Conservation (phyloP, 2,797 vertebrate species). For the Uromys caudimaculatus region DNA sequence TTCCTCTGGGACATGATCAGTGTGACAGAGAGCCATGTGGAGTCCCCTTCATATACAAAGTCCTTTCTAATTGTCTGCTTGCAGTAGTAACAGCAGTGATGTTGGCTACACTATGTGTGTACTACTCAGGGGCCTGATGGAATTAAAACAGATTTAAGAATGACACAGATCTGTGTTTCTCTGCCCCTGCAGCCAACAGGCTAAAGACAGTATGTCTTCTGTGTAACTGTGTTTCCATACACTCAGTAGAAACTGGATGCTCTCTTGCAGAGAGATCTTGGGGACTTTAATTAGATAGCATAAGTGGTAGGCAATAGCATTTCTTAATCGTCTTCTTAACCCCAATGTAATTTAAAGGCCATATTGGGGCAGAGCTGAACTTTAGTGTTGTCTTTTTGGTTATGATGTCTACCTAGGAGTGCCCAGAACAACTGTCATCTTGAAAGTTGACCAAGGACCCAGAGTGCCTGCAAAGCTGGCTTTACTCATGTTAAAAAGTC, state of each 20-base stretch:
- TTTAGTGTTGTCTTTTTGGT: not conserved
- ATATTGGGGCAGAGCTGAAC: not conserved
- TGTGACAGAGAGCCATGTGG: not conserved
- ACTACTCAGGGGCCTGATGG: no score
- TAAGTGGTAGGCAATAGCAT: fast-evolving
- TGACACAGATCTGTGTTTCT: no score
- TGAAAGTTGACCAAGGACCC: not conserved
- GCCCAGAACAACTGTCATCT: not conserved
- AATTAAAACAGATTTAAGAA: not conserved
- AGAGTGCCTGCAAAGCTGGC: not conserved
- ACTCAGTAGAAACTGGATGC: not conserved
- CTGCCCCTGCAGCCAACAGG: fast-evolving
- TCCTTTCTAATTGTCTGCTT: not conserved
- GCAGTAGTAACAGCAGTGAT: fast-evolving
- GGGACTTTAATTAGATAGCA: not conserved
- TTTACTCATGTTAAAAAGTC: not conserved
- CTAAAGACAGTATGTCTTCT: fast-evolving
- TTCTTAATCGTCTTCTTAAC: not conserved
- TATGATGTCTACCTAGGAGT: not conserved
- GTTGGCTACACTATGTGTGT: fast-evolving
- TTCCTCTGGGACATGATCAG: not conserved
- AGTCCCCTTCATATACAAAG: not conserved
- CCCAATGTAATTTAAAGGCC: fast-evolving
- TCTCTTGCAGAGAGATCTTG: not conserved
- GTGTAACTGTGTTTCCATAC: fast-evolving